Conservation (phyloP, 2,797 vertebrate species). For the Neosilurus mollespiculum region DNA sequence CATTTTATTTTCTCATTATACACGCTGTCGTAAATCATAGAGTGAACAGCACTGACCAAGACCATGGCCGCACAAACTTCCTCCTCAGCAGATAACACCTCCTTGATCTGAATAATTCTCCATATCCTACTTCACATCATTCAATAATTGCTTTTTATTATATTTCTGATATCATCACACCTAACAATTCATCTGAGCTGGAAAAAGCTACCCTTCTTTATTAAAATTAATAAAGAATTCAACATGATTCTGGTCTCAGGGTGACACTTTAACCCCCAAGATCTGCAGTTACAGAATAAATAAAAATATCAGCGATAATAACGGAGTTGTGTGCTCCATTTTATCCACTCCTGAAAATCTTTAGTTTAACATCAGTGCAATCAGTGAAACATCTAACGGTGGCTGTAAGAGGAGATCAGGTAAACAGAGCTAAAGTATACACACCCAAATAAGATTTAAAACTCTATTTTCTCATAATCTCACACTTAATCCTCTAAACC, state of each 20-base stretch:
- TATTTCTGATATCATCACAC: background rate
- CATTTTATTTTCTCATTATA: too few relatives aligned
- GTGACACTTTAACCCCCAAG: background rate
- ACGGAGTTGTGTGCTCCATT: background rate
- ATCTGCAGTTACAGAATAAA: background rate
- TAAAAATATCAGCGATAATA: background rate
- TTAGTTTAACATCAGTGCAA: slow-evolving; percentile 1
- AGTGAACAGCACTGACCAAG: too few relatives aligned
- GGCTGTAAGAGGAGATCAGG: background rate
- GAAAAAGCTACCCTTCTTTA: background rate
- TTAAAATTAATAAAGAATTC: background rate
- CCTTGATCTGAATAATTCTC: too few relatives aligned
- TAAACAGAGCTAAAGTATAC: too few relatives aligned
- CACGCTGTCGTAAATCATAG: too few relatives aligned
- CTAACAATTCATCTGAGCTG: background rate
- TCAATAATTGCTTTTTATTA: background rate
- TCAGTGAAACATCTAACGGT: background rate
- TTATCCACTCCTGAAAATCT: too few relatives aligned
- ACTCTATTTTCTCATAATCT: background rate
- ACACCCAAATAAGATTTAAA: too few relatives aligned
- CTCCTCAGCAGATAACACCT: too few relatives aligned
- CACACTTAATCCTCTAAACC: background rate
- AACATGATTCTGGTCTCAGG: background rate
- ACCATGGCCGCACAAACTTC: too few relatives aligned
- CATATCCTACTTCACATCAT: too few relatives aligned